These are phyloP conservation scores for Bufo bufo DNA, from an alignment of 2,113 vertebrate species.

Conservation along the genomic window DNA sequence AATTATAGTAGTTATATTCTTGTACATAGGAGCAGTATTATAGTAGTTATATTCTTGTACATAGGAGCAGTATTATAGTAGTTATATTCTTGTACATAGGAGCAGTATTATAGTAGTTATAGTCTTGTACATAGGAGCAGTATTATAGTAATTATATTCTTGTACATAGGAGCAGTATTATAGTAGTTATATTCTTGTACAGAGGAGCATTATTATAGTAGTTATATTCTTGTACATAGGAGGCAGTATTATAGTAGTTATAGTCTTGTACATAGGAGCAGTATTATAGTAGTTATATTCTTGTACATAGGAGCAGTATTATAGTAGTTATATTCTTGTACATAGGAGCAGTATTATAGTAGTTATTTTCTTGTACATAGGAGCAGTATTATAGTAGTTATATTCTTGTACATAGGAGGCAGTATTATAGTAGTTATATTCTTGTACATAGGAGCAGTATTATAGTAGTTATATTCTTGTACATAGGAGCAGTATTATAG, in stretches of 20 bases:
- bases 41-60: constrained; percentile 11
- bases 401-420: not conserved
- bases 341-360: not conserved
- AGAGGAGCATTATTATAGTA: not conserved
- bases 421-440: constrained; percentile 9
- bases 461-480: not conserved
- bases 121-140: not conserved
- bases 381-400: not conserved
- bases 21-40: constrained; percentile 9
- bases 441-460: not conserved
- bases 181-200: not conserved
- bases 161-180: constrained; percentile 1
- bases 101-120: constrained; percentile 14
- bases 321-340: constrained; percentile 6
- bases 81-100: constrained; percentile 7
- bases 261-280: too few relatives aligned
- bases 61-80: constrained; percentile 1
- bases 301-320: not conserved
- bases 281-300: not conserved
- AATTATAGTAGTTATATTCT: constrained; percentile 17
- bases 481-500: not conserved
- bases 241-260: too few relatives aligned
- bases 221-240: not conserved
- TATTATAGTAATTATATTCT: constrained; percentile 16
- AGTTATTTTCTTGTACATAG: not conserved